phyloP scores from a whole-genome alignment of 1,140 invertebrate species.

The Thaumatotibia leucotreta region DNA sequence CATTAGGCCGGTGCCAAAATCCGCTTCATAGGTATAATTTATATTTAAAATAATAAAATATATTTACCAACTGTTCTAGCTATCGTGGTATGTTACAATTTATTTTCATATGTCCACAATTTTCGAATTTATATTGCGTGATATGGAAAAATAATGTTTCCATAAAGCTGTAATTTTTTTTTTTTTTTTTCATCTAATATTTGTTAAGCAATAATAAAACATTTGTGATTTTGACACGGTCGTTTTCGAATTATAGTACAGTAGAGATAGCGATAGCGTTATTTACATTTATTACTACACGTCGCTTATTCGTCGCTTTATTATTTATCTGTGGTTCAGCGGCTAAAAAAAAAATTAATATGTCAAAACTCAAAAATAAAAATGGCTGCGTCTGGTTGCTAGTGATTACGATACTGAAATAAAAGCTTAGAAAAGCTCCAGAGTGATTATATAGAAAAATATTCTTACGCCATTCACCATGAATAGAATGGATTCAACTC shows the following conservation, averaged over 20 bases:
- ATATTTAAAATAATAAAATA: neutral
- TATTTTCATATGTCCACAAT: neutral
- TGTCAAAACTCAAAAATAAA: neutral
- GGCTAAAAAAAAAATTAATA: neutral
- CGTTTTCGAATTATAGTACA: too few species aligned
- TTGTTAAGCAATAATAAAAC: too few species aligned
- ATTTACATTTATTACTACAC: too few species aligned
- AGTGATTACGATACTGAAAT: neutral
- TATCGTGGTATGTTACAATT: neutral
- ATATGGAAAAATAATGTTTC: neutral
- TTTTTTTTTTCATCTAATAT: too few species aligned
- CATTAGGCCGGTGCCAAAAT: neutral
- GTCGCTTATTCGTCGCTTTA: too few species aligned
- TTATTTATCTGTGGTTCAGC: too few species aligned
- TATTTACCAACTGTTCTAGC: neutral
- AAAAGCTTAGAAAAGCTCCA: neutral
- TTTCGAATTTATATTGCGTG: neutral
- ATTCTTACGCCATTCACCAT: neutral
- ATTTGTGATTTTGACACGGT: too few species aligned
- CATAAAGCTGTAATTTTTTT: too few species aligned
- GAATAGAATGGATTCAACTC: slow-evolving; percentile 51
- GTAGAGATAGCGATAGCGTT: too few species aligned
- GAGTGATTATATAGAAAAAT: neutral
- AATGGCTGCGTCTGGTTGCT: neutral
- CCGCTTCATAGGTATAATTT: neutral